A percentile compares a stretch with the other conserved stretches of the same genome.
Evolutionary conservation across 2,888 invertebrate species (phyloP).

Genomic region (Leucoma salicis): DNA sequence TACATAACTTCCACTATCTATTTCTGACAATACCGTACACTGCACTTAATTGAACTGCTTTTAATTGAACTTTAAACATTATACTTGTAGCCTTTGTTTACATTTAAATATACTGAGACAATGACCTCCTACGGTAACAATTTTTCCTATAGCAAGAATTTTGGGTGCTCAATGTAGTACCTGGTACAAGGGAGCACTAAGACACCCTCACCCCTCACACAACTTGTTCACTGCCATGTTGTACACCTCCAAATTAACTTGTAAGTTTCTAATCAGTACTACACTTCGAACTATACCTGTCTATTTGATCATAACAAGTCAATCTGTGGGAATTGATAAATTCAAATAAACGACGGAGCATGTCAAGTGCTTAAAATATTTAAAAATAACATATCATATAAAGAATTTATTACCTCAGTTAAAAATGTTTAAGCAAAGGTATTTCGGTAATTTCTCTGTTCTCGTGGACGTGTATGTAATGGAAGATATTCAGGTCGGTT

Average conservation of each 20-base stretch:
- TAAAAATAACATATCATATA: too few species aligned
- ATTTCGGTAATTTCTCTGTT: too few species aligned
- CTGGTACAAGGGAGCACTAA: constrained; percentile 56
- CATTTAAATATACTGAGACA: constrained; percentile 25
- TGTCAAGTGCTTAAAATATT: too few species aligned
- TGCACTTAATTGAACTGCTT: constrained; percentile 16
- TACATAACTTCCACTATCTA: constrained; percentile 17
- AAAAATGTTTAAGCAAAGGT: too few species aligned
- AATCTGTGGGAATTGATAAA: too few species aligned
- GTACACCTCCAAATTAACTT: constrained; percentile 44
- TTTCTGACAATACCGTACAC: constrained; percentile 20
- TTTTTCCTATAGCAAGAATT: constrained; percentile 41
- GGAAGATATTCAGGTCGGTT: neutral
- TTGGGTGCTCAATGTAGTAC: constrained; percentile 43
- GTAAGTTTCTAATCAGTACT: too few species aligned
- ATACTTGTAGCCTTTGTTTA: constrained; percentile 7
- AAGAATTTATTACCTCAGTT: too few species aligned
- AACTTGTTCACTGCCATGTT: constrained; percentile 39
- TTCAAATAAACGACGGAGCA: too few species aligned
- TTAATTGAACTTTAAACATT: constrained; percentile 29
- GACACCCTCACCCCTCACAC: constrained; percentile 57
- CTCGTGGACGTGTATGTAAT: too few species aligned
- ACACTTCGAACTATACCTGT: too few species aligned
- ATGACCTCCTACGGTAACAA: constrained; percentile 33
- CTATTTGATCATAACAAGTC: too few species aligned